phyloP scores from a whole-genome alignment of 2,888 invertebrate genomes.

The Drosophila koepferae region DNA sequence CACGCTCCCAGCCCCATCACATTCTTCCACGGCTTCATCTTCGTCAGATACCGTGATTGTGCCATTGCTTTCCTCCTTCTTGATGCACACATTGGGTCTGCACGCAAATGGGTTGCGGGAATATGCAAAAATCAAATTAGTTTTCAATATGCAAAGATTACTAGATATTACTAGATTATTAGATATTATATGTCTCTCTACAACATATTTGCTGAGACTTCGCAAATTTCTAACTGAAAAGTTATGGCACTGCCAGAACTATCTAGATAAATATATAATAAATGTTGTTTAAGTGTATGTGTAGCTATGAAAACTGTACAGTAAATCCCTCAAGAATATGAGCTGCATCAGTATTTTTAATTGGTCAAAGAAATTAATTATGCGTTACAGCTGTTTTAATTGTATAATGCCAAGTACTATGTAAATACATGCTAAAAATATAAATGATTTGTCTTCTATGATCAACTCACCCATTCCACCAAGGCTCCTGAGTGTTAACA shows the following conservation, averaged over 20 bases:
- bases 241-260: constrained; percentile 52
- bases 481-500: constrained; percentile 77
- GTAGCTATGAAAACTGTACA: constrained; percentile 25
- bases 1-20: constrained; percentile 60
- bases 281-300: not conserved
- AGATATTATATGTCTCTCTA: not conserved
- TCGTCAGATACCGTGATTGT: constrained; percentile 56
- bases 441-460: no score
- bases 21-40: constrained; percentile 70
- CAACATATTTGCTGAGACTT: not conserved
- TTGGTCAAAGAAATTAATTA: no score
- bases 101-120: not conserved
- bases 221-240: constrained; percentile 31
- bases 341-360: constrained; percentile 8
- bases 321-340: not conserved
- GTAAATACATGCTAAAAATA: not conserved
- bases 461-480: constrained; percentile 84
- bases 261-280: constrained; percentile 4
- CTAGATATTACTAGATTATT: not conserved
- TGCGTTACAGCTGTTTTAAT: not conserved
- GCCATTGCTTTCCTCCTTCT: constrained; percentile 86
- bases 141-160: not conserved
- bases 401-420: not conserved
- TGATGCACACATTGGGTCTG: constrained; percentile 88
- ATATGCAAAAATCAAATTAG: constrained; percentile 7